Conservation (phyloP, 2,888 invertebrate genomes). For the Acronicta aceris region DNA sequence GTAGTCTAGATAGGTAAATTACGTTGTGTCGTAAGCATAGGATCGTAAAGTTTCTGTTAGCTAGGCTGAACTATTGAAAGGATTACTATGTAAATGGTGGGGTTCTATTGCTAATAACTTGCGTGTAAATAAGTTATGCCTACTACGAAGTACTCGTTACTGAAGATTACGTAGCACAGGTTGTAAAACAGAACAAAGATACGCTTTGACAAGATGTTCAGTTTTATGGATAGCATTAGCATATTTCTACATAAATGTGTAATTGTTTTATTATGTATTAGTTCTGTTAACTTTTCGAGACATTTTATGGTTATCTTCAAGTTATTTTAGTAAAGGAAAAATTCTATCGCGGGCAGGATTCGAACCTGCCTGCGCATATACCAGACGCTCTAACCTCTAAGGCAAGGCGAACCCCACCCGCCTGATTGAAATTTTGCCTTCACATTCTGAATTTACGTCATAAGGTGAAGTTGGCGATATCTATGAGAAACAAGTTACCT, state of each 20-base stretch:
- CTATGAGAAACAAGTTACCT: too few species aligned
- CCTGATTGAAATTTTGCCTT: too few species aligned
- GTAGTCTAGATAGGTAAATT: slow-evolving; percentile 32
- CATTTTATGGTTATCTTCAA: too few species aligned
- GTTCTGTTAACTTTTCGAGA: too few species aligned
- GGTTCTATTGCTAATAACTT: slow-evolving; percentile 50
- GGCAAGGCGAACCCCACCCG: too few species aligned
- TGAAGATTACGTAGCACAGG: slow-evolving; percentile 12
- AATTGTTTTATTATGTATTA: not conserved
- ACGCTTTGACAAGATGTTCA: slow-evolving; percentile 3
- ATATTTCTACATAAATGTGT: not conserved
- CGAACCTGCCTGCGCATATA: too few species aligned
- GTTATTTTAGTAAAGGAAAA: too few species aligned
- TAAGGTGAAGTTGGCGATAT: too few species aligned
- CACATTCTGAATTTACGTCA: too few species aligned
- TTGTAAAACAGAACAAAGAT: slow-evolving; percentile 10
- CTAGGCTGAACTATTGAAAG: slow-evolving; percentile 42
- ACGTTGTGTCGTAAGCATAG: slow-evolving; percentile 23
- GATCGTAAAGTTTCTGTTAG: slow-evolving; percentile 49
- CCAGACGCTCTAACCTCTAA: too few species aligned
- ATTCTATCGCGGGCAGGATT: too few species aligned
- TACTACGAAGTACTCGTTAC: slow-evolving; percentile 13
- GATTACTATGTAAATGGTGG: slow-evolving; percentile 55
- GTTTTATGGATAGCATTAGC: not conserved
- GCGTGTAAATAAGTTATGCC: slow-evolving; percentile 33